Conservation (phyloP, 2,113 vertebrate species). For the Stigmatopora argus region DNA sequence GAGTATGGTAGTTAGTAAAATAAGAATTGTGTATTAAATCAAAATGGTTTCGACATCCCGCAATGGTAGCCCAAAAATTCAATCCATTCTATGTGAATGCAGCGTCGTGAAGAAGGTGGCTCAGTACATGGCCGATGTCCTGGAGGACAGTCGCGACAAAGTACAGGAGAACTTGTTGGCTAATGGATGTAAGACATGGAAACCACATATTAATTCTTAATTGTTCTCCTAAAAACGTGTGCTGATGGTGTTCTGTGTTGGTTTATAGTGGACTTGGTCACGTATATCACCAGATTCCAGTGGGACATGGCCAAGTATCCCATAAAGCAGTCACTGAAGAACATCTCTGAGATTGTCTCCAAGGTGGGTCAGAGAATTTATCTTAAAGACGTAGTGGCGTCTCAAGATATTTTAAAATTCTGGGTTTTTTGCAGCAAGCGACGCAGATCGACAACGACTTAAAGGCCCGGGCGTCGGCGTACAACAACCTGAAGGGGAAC, state of each 20-base stretch:
- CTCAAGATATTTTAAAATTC: background rate
- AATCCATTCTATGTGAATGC: constrained; percentile 7
- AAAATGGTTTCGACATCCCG: no score
- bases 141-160: constrained; percentile 97
- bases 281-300: constrained; percentile 94
- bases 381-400: no score
- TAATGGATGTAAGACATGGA: constrained; percentile 81
- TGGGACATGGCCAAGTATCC: constrained; percentile 99
- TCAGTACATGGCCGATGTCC: constrained; percentile 96
- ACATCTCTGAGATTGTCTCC: constrained; percentile 97
- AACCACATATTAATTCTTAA: background rate
- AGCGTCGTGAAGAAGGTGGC: constrained; percentile 98
- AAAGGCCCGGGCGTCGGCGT: constrained; percentile 92
- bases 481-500: constrained; percentile 98
- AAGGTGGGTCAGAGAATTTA: constrained; percentile 73
- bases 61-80: no score
- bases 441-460: constrained; percentile 97
- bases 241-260: background rate
- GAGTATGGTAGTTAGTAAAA: no score
- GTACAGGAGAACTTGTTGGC: constrained; percentile 97
- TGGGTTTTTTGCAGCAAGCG: constrained; percentile 79
- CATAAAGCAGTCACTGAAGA: constrained; percentile 98
- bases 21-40: no score
- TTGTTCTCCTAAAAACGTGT: background rate
- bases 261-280: constrained; percentile 88